Conservation (phyloP, 2,888 invertebrate species). For the Acanthosepion lycidas region DNA sequence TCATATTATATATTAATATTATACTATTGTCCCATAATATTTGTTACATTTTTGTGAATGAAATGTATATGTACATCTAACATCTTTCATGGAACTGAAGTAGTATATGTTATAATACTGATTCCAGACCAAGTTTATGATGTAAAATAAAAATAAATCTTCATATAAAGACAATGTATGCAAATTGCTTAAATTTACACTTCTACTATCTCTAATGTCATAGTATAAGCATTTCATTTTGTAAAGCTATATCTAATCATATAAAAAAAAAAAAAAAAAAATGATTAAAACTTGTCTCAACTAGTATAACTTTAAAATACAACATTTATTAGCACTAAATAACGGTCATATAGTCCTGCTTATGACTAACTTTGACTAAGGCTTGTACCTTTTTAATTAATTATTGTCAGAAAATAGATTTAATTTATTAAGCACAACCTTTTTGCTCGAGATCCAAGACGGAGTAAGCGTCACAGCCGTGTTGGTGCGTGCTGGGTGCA, state of each 20-base stretch:
- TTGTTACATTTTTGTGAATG: no score
- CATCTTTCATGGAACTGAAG: no score
- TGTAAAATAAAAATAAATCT: no score
- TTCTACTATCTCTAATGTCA: background rate
- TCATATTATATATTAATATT: background rate
- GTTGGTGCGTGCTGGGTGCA: constrained; percentile 33
- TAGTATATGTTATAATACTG: background rate
- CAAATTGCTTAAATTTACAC: background rate
- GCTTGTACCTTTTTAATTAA: background rate
- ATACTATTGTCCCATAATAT: no score
- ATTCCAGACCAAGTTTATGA: background rate
- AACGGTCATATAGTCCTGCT: background rate
- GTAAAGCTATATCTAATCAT: background rate
- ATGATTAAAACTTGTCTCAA: background rate
- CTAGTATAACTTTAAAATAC: background rate
- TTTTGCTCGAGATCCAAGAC: constrained; percentile 33
- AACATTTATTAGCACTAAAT: no score
- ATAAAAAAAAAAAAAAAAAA: background rate
- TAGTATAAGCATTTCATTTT: background rate
- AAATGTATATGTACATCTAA: no score
- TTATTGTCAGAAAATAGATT: background rate
- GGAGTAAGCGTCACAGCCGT: background rate
- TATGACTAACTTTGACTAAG: background rate
- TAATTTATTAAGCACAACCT: constrained; percentile 22
- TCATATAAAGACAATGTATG: no score